Conservation (phyloP, 2,113 vertebrate species). For the Pterophyllum scalare region DNA sequence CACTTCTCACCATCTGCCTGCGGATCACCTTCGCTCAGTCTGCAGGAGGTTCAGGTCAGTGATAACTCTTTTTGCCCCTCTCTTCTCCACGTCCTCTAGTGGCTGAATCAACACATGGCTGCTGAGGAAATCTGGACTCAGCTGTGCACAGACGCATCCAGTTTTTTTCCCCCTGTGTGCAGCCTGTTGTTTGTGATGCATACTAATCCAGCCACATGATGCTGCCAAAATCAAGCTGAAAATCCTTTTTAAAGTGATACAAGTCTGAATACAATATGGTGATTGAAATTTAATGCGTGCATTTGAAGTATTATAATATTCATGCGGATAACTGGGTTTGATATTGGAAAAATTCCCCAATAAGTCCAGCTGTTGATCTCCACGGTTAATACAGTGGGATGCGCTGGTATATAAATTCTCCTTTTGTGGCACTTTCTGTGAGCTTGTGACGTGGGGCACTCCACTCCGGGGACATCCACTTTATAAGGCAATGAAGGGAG, state of each 20-base stretch:
- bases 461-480: conserved; percentile 53
- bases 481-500: conserved; percentile 60
- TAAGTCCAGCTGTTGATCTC: neutral
- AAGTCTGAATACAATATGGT: neutral
- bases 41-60: conserved; percentile 80
- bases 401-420: conserved; percentile 17
- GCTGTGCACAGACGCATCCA: conserved; percentile 18
- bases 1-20: conserved; percentile 37
- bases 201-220: neutral
- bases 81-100: conserved; percentile 36
- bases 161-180: conserved; percentile 21
- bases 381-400: neutral
- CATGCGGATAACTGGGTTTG: neutral
- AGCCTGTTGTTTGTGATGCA: conserved; percentile 16
- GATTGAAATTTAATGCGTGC: neutral
- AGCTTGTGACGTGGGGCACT: conserved; percentile 60
- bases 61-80: neutral
- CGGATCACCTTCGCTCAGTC: conserved; percentile 11
- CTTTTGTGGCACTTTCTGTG: conserved; percentile 55
- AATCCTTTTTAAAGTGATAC: neutral
- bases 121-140: neutral
- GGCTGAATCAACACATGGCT: conserved; percentile 11
- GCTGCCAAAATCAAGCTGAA: neutral
- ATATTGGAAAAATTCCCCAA: neutral
- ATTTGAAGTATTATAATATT: neutral